Evolutionary conservation across 2,113 vertebrate genomes (phyloP).

Genomic region (Cyanoramphus novaezelandiae): DNA sequence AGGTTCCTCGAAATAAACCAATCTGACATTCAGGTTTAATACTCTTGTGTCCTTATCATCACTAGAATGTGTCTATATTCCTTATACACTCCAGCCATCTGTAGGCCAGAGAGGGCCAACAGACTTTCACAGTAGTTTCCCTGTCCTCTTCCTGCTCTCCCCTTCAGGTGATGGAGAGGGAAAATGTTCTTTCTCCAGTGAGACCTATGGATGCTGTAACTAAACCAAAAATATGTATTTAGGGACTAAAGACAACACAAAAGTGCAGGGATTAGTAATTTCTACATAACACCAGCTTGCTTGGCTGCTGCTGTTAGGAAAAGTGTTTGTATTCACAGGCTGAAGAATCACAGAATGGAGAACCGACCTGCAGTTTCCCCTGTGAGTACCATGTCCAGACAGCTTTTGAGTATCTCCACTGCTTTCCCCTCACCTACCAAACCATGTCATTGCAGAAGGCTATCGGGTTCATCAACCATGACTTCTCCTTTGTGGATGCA

Average conservation of each 20-base stretch:
- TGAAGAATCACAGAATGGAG: not conserved
- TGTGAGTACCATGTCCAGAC: not conserved
- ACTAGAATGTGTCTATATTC: not conserved
- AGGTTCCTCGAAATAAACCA: not conserved
- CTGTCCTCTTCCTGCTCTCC: not conserved
- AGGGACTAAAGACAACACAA: not conserved
- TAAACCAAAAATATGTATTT: not conserved
- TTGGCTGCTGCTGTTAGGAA: not conserved
- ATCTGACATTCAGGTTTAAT: not conserved
- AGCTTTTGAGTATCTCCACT: not conserved
- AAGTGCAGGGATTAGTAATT: not conserved
- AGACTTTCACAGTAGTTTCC: not conserved
- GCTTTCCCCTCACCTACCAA: not conserved
- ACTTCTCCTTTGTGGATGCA: not conserved
- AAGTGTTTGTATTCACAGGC: not conserved
- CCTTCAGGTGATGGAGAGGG: fast-evolving
- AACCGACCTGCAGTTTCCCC: not conserved
- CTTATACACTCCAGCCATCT: not conserved
- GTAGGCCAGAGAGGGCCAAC: not conserved
- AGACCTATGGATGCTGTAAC: not conserved
- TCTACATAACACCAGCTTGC: fast-evolving
- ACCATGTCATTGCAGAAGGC: not conserved
- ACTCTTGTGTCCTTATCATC: not conserved
- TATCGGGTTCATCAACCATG: not conserved
- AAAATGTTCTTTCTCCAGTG: not conserved